Evolutionary conservation across 2,113 vertebrate species (phyloP).

Genomic region (Elephas maximus): DNA sequence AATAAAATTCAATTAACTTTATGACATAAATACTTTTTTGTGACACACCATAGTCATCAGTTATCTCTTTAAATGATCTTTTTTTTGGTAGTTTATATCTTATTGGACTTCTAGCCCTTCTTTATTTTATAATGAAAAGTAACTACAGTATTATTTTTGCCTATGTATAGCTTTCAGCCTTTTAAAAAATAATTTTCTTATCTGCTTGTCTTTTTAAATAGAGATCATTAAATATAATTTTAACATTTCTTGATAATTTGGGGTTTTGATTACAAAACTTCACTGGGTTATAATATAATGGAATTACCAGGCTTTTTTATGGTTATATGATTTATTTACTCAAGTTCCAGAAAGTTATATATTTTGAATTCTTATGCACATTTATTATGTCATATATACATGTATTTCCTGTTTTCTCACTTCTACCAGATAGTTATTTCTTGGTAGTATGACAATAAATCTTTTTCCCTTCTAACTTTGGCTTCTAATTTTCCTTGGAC

Average conservation of each 20-base stretch:
- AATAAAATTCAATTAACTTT: not conserved
- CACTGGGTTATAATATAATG: not conserved
- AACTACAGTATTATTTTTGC: not conserved
- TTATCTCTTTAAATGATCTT: not conserved
- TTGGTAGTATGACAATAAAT: not conserved
- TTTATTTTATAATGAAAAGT: not conserved
- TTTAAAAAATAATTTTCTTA: not conserved
- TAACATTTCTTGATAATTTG: not conserved
- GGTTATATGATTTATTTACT: not conserved
- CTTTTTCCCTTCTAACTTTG: slow-evolving; percentile 26
- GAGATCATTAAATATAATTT: not conserved
- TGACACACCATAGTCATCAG: not conserved
- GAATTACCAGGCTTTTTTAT: not conserved
- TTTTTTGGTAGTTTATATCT: not conserved
- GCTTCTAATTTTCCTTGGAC: not conserved
- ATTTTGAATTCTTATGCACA: slow-evolving; percentile 14
- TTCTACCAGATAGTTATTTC: not conserved
- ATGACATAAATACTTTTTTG: not conserved
- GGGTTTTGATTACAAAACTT: not conserved
- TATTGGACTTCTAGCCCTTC: not conserved
- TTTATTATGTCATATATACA: not conserved
- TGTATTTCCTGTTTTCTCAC: not conserved
- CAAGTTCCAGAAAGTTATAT: not conserved
- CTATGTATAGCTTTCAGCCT: not conserved
- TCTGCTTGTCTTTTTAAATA: not conserved